Percentiles rank a stretch among this genome's conserved stretches.
These are phyloP conservation scores for Pteropus alecto DNA, from an alignment of 2,113 vertebrate genomes.

Conservation along the genomic window DNA sequence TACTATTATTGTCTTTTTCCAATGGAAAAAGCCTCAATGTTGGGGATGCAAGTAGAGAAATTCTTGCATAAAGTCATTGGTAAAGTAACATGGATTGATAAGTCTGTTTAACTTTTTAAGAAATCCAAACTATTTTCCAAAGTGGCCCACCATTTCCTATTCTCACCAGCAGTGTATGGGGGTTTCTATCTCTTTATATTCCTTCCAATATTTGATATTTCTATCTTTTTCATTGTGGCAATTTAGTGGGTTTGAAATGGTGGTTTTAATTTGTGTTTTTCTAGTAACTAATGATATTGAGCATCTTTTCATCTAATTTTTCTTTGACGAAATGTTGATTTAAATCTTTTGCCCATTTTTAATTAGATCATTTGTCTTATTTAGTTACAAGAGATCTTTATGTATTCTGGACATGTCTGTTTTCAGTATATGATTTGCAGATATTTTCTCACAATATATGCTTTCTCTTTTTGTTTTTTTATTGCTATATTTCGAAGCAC, in stretches of 20 bases:
- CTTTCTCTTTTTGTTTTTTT: neutral
- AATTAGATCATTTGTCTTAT: neutral
- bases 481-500: neutral
- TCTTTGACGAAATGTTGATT: conserved; percentile 3
- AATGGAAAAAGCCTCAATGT: neutral
- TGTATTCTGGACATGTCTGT: neutral
- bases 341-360: neutral
- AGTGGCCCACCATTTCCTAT: neutral
- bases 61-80: conserved; percentile 23
- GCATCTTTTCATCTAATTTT: neutral
- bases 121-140: neutral
- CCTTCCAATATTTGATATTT: neutral
- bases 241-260: neutral
- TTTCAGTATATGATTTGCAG: neutral
- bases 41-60: neutral
- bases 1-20: conserved; percentile 12
- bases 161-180: neutral
- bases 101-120: conserved; percentile 17
- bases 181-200: neutral
- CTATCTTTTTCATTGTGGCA: neutral
- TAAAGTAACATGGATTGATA: neutral
- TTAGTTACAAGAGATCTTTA: neutral
- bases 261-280: conserved; percentile 6
- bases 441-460: neutral
- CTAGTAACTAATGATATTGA: neutral